Conservation (phyloP, 1,140 invertebrate genomes). For the Limonius californicus region DNA sequence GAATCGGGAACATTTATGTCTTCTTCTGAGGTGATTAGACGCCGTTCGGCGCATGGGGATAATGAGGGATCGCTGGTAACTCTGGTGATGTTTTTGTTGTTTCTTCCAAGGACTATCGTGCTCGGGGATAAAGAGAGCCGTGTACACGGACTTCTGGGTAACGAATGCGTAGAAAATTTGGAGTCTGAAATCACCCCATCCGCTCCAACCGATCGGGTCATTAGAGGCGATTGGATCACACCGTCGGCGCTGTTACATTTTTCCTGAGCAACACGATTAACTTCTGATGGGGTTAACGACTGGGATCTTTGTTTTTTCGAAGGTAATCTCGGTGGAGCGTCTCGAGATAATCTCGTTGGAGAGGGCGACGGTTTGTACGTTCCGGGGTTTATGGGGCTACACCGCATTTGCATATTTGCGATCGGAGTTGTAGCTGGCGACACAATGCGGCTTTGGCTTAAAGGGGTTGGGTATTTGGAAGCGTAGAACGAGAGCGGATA, state of each 20-base stretch:
- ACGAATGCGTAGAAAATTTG: constrained; percentile 56
- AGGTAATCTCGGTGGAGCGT: constrained; percentile 58
- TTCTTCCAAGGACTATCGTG: constrained; percentile 38
- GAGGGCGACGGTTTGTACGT: constrained; percentile 41
- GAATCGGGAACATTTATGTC: constrained; percentile 43
- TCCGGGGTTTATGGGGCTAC: constrained; percentile 12
- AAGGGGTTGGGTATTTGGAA: constrained; percentile 51
- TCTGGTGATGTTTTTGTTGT: constrained; percentile 45
- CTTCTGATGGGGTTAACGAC: constrained; percentile 60
- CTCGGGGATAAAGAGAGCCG: constrained; percentile 42
- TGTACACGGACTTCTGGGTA: constrained; percentile 48
- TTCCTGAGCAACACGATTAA: constrained; percentile 47
- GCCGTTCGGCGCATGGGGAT: constrained; percentile 49
- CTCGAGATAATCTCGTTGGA: constrained; percentile 54
- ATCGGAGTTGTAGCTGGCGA: constrained; percentile 43
- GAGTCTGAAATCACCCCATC: constrained; percentile 38
- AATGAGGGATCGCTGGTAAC: constrained; percentile 57
- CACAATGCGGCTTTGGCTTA: constrained; percentile 35
- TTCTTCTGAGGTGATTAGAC: constrained; percentile 35
- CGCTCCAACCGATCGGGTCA: constrained; percentile 44
- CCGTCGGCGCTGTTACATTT: constrained; percentile 61
- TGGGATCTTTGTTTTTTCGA: constrained; percentile 66
- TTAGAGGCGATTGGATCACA: constrained; percentile 51
- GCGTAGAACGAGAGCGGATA: constrained; percentile 65
- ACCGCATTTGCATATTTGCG: constrained; percentile 20